Percentiles rank a stretch among this genome's conserved stretches.
These are phyloP conservation scores for Zoanthus gigantus DNA, from an alignment of 92 coral and sea anemone genomes.

Conservation along the genomic window DNA sequence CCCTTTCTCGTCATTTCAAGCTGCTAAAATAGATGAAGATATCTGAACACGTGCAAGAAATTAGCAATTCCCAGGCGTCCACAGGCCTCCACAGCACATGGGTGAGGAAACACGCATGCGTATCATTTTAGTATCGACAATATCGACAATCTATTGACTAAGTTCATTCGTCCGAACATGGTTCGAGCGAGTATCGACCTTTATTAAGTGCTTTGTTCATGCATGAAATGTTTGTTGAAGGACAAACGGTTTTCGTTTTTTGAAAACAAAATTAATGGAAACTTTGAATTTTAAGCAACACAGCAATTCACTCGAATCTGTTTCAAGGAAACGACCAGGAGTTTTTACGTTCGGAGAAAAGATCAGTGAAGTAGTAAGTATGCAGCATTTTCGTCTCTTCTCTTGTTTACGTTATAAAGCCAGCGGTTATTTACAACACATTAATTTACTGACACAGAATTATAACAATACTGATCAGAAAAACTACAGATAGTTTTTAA, in stretches of 20 bases:
- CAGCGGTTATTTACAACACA: neutral
- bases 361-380: conserved; percentile 4
- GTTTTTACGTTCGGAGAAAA: conserved; percentile 17
- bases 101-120: neutral
- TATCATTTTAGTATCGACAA: neutral
- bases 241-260: neutral
- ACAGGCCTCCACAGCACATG: neutral
- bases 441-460: neutral
- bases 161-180: neutral
- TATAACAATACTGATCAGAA: no score
- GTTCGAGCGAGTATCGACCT: conserved; percentile 29
- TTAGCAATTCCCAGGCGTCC: neutral
- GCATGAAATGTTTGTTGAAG: neutral
- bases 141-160: conserved; percentile 20
- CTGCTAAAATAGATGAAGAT: neutral
- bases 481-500: no score
- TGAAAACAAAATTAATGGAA: conserved; percentile 11
- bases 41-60: neutral
- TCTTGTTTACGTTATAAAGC: neutral
- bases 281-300: neutral
- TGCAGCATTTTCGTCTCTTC: neutral
- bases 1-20: conserved; percentile 35
- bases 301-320: neutral
- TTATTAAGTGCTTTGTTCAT: neutral
- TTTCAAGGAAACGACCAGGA: conserved; percentile 38